Base-by-base conservation (phyloP, 1,140 invertebrate species). In the Drosophila ananassae region DNA sequence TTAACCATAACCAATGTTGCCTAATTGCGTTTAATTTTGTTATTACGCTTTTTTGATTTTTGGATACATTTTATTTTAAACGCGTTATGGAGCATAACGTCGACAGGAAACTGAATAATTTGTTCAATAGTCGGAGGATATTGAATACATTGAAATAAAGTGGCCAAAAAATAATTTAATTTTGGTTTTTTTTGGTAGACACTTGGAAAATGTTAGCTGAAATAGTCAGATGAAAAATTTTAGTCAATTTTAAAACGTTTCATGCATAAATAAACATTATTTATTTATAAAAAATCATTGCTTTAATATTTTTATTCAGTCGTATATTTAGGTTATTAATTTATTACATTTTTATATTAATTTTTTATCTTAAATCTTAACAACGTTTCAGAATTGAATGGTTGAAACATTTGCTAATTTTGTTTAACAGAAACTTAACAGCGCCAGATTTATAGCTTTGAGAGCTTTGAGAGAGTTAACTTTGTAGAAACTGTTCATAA, bases 1-100 rank as follows among this genome's bases (percentile, higher is more conserved):
- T 76, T 66, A 60, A 51, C 52, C 78, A 44, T 80, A 44, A 61
- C 58, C 39, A 53, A 13, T 34, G 44, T 30, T 7, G 21, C 32
- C 21, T 69, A 7, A 13, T 8, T 37, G 52, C 62, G 34, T 37
- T 39, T n/a, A 47, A 39, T 28, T 71, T 44, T 13, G 41, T 2
- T 44, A 17, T 44, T 44, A 44, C 2, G 13, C 5, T 8, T 17
- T 44, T 44, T 44, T 5, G 13, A 28, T 37, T 12, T 12, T 37
- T 10, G 41, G 2, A 13, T 41, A 44, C n/a, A 21, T 44, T 44
- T 7, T 44, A 44, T 17, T 6, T 21, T 17, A 21, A 44, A 12
- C 24, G 32, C 44, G n/a, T 68, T 56, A 68, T 69, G 62, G 51
- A 24, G 63, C 66, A 37, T 68, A 69, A 68, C 32, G 10, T 2